Percentiles rank a stretch among this genome's conserved stretches.
phyloP scores from a whole-genome alignment of 2,113 vertebrate species.

The Lota lota region DNA sequence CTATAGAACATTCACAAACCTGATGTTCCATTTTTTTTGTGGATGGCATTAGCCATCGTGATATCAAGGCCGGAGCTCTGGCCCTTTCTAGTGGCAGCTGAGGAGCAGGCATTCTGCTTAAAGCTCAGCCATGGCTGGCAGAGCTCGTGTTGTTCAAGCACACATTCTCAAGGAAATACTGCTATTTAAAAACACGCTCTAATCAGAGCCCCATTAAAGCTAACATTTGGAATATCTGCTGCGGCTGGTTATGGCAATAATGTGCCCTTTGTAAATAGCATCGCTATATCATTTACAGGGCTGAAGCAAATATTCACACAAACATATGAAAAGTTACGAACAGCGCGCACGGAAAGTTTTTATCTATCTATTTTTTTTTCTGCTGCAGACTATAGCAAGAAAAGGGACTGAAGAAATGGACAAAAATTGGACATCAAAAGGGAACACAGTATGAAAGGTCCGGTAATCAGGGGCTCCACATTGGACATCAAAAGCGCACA shows the following conservation, averaged over 20 bases:
- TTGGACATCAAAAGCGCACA: conserved; percentile 64
- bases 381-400: conserved; percentile 44
- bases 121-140: background rate
- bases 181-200: conserved; percentile 28
- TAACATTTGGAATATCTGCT: conserved; percentile 34
- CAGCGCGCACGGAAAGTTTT: conserved; percentile 47
- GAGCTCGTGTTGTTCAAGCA: conserved; percentile 27
- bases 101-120: background rate
- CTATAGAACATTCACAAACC: conserved; percentile 22
- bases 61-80: background rate
- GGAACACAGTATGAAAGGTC: conserved; percentile 35
- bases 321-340: conserved; percentile 44
- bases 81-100: background rate
- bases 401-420: conserved; percentile 43
- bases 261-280: conserved; percentile 36
- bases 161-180: conserved; percentile 23
- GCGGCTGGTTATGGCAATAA: conserved; percentile 31
- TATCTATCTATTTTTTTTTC: conserved; percentile 11
- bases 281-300: conserved; percentile 35
- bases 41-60: conserved; percentile 21
- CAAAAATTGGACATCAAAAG: conserved; percentile 70
- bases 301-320: conserved; percentile 22
- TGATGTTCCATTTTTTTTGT: too few relatives aligned
- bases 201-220: conserved; percentile 36
- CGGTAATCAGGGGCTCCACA: conserved; percentile 8